Evolutionary conservation across 2,797 vertebrate genomes (phyloP), one percentile per base, ranked within the genome.

Genomic region (Rhynchotus rufescens): DNA sequence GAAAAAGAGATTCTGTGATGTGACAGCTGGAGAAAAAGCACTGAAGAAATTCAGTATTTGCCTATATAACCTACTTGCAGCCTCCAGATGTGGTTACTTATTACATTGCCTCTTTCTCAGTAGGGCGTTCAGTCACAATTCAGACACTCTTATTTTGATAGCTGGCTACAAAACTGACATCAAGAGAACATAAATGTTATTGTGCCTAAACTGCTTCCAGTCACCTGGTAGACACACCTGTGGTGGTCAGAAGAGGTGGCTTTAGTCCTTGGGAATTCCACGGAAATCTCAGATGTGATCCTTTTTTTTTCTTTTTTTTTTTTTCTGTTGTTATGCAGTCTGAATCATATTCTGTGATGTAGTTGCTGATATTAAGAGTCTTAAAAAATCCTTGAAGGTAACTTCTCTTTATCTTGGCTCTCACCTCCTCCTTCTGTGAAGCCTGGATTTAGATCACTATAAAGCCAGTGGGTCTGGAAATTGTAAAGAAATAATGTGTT

Each of bases 391-490:
- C 15, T 67, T 45, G 22, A 75, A 91, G 65, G 6, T 59, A 9
- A 56, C 47, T 84, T 78, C 6, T 12, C 14, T 72, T 71, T 59
- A 12, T 62, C 17, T 81, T 89, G 74, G 12, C 64, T 87, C 19
- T 61, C 86, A 30, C 8, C 4, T 86, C 8, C 8, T 84, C 26
- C 25, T 79, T 79, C n/a, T 84, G 5, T 59, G 34, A 86, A 91
- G 62, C 38, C 28, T 60, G 14, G 51, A 12, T 73, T 80, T 83
- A 62, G 36, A 56, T 62, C 10, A 49, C 6, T 79, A 6, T 84
- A 60, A 80, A 68, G n/a, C 30, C 80, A 57, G 26, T 30, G 60
- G n/a, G 61, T 89, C 77, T 89, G 83, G 85, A 84, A 88, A 81
- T 66, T 86, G 67, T 84, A 68, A 89, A 89, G 36, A 34, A 84